Evolutionary conservation across 2,888 invertebrate genomes (phyloP).

Genomic region (Diloba caeruleocephala): DNA sequence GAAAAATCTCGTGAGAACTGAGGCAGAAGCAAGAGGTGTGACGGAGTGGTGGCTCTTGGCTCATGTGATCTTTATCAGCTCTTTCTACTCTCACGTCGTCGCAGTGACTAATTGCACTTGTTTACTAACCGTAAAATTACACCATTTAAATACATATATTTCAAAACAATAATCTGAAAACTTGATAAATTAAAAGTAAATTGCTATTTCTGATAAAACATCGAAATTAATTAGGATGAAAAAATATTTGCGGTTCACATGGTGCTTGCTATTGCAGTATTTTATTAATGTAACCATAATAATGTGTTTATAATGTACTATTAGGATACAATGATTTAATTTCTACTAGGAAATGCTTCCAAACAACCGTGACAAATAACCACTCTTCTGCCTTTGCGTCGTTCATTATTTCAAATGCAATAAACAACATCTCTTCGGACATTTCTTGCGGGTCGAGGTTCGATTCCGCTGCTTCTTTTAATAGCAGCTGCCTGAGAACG

Average conservation of each 20-base stretch:
- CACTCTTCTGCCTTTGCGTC: slow-evolving; percentile 41
- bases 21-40: slow-evolving; percentile 59
- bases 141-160: slow-evolving; percentile 74
- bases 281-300: background rate
- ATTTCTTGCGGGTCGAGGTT: slow-evolving; percentile 59
- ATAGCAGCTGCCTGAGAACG: slow-evolving; percentile 75
- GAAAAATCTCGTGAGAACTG: slow-evolving; percentile 58
- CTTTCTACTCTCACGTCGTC: slow-evolving; percentile 77
- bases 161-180: slow-evolving; percentile 71
- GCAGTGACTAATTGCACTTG: slow-evolving; percentile 78
- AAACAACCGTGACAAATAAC: slow-evolving; percentile 65
- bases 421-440: slow-evolving; percentile 55
- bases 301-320: background rate
- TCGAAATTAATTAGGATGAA: slow-evolving; percentile 18
- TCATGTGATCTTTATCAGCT: slow-evolving; percentile 66
- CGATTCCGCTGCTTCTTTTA: slow-evolving; percentile 72
- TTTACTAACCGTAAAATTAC: slow-evolving; percentile 81
- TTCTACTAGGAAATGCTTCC: slow-evolving; percentile 35
- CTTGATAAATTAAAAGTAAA: slow-evolving; percentile 59
- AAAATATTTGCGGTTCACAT: slow-evolving; percentile 15
- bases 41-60: slow-evolving; percentile 55
- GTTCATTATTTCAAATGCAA: slow-evolving; percentile 55
- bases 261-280: slow-evolving; percentile 12
- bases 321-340: background rate
- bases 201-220: slow-evolving; percentile 35